Base-by-base conservation (phyloP, 1,140 invertebrate species). In the Acromyrmex charruanus region DNA sequence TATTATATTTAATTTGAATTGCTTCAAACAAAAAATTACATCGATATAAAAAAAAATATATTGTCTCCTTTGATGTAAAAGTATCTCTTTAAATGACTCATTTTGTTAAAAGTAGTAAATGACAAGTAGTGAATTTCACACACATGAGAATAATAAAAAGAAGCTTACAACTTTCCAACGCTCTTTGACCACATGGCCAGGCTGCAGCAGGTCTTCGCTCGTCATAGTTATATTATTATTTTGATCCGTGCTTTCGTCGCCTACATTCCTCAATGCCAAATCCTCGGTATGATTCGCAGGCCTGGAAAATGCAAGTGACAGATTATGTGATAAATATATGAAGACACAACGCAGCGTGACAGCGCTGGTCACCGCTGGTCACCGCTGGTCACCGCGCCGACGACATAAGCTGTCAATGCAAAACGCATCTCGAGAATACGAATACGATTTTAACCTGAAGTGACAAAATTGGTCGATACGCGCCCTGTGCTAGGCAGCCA, bases 111-210 rank as follows among this genome's bases (percentile, higher is more conserved):
- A 25, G 3, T 18, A 7, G 25, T 21, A 9, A 39, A 39, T 9
- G 39, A 39, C 31, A 10, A 44, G 1, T 44, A 10, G 2, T 12
- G 9, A 44, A 44, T 35, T 18, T 49, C n/a, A 25, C 21, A 10
- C 10, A 25, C 6, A 39, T 39, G 21, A 39, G 0, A 55, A 5
- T 61, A 59, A 80, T 31, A 0, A 16, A 14, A 16, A 49, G 94
- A 16, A 49, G 94, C 97, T 96, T 93, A 97, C 97, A 93, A 99
- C 99, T 98, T 99, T 99, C 99, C 99, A 99, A 95, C 99, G 95
- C 95, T 99, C 99, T 95, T 99, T 99, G 92, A 99, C 98, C 63
- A 99, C 97, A 96, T 99, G 98, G 72, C 98, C 99, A 35, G 98
- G 98, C 95, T 99, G 98, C 89, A 99, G 96, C 71, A 99, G 96